Conservation (phyloP, 2,888 invertebrate species). For the Hybos culiciformis region DNA sequence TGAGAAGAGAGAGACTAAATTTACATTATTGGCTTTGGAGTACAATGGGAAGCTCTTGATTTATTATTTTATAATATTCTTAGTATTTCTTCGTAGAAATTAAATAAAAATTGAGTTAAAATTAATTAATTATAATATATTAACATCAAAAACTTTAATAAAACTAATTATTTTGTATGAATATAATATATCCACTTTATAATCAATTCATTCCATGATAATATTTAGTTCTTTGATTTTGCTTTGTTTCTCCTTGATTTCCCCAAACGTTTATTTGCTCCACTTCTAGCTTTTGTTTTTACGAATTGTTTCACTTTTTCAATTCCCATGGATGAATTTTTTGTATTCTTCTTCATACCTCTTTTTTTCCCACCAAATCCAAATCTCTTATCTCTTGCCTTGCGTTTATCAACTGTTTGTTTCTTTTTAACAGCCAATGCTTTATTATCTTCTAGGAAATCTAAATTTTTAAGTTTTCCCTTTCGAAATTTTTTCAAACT, state of each 20-base stretch:
- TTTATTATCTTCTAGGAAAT: constrained; percentile 60
- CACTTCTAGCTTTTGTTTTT: constrained; percentile 22
- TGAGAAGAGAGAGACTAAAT: no score
- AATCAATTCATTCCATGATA: background rate
- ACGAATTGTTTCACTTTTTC: constrained; percentile 24
- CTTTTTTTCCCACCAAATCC: constrained; percentile 95
- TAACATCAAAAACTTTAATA: no score
- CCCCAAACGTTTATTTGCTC: constrained; percentile 40
- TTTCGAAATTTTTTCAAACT: constrained; percentile 88
- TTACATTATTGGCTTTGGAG: no score
- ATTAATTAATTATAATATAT: no score
- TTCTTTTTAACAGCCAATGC: constrained; percentile 28
- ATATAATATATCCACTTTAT: no score
- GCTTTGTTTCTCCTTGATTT: constrained; percentile 38
- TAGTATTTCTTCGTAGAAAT: no score
- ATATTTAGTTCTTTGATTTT: background rate
- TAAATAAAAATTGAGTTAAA: no score
- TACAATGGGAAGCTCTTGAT: no score
- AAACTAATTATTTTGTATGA: no score
- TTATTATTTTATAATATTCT: no score
- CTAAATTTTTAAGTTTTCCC: constrained; percentile 63
- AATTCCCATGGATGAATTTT: constrained; percentile 45
- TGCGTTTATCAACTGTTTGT: constrained; percentile 40
- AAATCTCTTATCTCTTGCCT: constrained; percentile 69
- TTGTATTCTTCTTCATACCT: constrained; percentile 75